Percentiles rank a stretch among this genome's conserved stretches.
Conservation (phyloP, 2,113 vertebrate species). For the Nothocercus julius region DNA sequence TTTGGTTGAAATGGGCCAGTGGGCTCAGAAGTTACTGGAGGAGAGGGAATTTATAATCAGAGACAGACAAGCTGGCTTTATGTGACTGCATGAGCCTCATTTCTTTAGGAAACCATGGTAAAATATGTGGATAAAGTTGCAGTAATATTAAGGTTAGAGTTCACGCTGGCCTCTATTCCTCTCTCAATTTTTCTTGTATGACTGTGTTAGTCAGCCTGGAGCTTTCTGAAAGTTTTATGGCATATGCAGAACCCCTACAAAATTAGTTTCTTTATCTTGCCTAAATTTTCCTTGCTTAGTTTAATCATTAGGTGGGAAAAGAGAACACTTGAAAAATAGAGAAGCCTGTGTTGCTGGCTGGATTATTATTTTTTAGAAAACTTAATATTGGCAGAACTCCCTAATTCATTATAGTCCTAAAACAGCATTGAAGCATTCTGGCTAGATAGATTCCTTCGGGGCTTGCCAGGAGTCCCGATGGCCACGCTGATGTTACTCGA, state of each 20-base stretch:
- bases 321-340: background rate
- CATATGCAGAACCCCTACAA: background rate
- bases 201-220: background rate
- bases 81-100: constrained; percentile 21
- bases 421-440: constrained; percentile 5
- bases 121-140: constrained; percentile 59
- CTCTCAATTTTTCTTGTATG: constrained; percentile 40
- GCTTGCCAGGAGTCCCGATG: background rate
- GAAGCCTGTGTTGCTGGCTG: background rate
- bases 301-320: constrained; percentile 6
- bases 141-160: constrained; percentile 64
- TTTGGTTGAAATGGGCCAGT: constrained; percentile 37
- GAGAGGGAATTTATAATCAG: constrained; percentile 65
- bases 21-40: constrained; percentile 53
- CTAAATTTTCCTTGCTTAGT: background rate
- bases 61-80: constrained; percentile 58
- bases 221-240: constrained; percentile 34
- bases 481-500: background rate
- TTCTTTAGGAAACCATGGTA: constrained; percentile 53
- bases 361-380: background rate
- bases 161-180: constrained; percentile 44
- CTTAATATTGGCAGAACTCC: background rate
- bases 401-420: constrained; percentile 19
- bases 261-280: background rate
- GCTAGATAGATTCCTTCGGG: background rate